Evolutionary conservation across 2,797 vertebrate genomes (phyloP).

Genomic region (Eulemur mongoz): DNA sequence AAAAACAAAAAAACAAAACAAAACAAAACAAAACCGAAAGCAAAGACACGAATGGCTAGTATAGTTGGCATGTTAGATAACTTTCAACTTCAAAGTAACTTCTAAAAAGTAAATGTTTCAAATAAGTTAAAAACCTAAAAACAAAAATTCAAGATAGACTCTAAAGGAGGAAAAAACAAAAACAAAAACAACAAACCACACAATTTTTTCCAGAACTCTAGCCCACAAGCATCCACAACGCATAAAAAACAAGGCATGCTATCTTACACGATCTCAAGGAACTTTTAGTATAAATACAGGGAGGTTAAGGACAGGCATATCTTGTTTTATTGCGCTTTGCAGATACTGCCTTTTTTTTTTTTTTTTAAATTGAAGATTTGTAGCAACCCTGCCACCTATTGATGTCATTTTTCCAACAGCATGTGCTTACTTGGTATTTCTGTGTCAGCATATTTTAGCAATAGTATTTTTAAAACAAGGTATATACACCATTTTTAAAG

Average conservation of each 20-base stretch:
- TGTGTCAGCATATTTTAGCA: neutral
- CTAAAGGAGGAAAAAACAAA: neutral
- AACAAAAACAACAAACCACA: neutral
- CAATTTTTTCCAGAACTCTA: neutral
- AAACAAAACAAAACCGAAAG: too few species aligned
- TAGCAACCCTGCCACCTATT: neutral
- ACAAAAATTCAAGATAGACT: conserved; percentile 18
- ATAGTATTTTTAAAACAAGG: neutral
- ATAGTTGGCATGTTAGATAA: neutral
- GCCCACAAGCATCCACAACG: neutral
- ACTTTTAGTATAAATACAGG: neutral
- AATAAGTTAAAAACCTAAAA: conserved; percentile 21
- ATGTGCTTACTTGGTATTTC: neutral
- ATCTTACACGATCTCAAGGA: neutral
- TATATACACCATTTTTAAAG: neutral
- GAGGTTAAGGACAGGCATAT: neutral
- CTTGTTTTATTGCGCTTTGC: neutral
- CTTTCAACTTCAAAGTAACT: conserved; percentile 37
- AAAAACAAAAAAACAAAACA: too few species aligned
- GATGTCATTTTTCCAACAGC: neutral
- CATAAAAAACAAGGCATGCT: neutral
- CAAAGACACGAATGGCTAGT: neutral
- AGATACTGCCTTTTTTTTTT: neutral
- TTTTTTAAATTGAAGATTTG: neutral
- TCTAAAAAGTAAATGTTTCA: conserved; percentile 24